A percentile compares a stretch with the other conserved stretches of the same genome.
phyloP scores from a whole-genome alignment of 2,797 vertebrate genomes.

The Eremophila alpestris region DNA sequence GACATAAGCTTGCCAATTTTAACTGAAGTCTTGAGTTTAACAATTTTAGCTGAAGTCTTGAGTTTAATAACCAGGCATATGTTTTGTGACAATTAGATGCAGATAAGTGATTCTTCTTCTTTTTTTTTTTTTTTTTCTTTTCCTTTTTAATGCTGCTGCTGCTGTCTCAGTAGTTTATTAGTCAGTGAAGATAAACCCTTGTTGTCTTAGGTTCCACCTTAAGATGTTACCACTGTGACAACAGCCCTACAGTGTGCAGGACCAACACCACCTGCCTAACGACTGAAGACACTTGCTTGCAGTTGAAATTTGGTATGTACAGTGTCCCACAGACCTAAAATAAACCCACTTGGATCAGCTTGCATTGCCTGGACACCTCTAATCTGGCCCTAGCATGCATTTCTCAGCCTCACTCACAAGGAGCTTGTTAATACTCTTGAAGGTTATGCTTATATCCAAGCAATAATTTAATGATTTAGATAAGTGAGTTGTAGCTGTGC shows the following conservation, averaged over 20 bases:
- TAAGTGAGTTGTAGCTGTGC: not conserved
- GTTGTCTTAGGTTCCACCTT: conserved; percentile 40
- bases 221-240: conserved; percentile 57
- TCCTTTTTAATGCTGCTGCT: not conserved
- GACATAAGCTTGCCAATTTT: not conserved
- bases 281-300: conserved; percentile 41
- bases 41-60: not conserved
- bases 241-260: conserved; percentile 43
- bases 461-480: not conserved
- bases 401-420: not conserved
- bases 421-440: not conserved
- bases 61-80: not conserved
- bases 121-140: not conserved
- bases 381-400: not conserved
- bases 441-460: not conserved
- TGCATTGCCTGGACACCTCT: not conserved
- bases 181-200: not conserved
- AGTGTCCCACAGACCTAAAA: not conserved
- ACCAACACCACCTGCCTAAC: conserved; percentile 34
- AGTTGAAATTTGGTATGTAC: conserved; percentile 63
- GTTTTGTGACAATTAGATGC: not conserved
- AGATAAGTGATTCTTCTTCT: not conserved
- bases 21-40: not conserved
- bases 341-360: not conserved
- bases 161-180: not conserved